Evolutionary conservation across 2,888 invertebrate species (phyloP).

Genomic region (Hanleya hanleyi): DNA sequence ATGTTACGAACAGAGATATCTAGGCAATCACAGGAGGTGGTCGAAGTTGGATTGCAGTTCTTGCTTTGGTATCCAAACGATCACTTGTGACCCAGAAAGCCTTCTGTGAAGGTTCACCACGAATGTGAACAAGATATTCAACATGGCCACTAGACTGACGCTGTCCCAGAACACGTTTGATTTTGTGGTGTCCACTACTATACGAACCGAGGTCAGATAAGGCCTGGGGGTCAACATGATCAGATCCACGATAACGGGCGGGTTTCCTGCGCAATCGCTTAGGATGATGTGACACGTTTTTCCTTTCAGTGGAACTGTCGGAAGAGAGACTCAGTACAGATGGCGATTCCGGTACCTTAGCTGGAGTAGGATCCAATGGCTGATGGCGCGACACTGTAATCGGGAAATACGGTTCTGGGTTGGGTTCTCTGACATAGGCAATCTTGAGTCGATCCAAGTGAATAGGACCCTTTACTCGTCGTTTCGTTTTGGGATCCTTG

Average conservation of each 20-base stretch:
- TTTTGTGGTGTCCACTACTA: conserved; percentile 2
- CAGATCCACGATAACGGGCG: not conserved
- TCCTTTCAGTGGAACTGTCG: too few relatives aligned
- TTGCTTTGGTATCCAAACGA: not conserved
- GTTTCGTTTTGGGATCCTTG: conserved; percentile 12
- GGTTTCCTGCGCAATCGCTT: not conserved
- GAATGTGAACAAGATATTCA: conserved; percentile 29
- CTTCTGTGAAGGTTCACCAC: conserved; percentile 33
- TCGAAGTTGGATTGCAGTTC: not conserved
- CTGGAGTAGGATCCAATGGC: too few relatives aligned
- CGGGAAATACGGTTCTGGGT: conserved; percentile 23
- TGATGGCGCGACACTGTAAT: not conserved
- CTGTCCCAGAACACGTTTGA: conserved; percentile 32
- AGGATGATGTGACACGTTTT: too few relatives aligned
- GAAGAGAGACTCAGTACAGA: too few relatives aligned
- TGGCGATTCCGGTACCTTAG: too few relatives aligned
- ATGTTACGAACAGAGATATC: not conserved
- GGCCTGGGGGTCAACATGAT: not conserved
- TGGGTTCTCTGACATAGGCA: conserved; percentile 34
- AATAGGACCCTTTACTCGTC: conserved; percentile 21
- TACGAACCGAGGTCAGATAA: not conserved
- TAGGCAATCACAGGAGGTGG: not conserved
- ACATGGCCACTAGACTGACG: conserved; percentile 22
- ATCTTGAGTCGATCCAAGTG: conserved; percentile 38
- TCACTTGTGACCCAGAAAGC: conserved; percentile 20